Evolutionary conservation across 2,113 vertebrate species (phyloP).

Genomic region (Poicephalus meyeri): DNA sequence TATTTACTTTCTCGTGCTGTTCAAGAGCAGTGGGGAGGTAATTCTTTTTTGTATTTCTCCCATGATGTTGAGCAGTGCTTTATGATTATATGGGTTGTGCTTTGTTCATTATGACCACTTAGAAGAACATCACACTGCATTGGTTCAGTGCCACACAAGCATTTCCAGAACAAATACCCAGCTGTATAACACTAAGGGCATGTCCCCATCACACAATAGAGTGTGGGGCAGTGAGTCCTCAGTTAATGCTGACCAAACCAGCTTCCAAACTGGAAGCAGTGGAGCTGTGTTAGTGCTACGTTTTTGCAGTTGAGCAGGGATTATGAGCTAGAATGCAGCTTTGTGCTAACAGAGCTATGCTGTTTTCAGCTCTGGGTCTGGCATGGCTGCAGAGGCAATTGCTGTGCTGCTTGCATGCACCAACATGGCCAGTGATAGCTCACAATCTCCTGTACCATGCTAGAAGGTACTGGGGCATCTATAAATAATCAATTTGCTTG

Average conservation of each 20-base stretch:
- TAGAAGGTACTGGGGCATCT: not conserved
- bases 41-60: slow-evolving; percentile 8
- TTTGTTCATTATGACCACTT: slow-evolving; percentile 17
- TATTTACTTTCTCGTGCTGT: slow-evolving; percentile 11
- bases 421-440: not conserved
- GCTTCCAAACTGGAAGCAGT: not conserved
- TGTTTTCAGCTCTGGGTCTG: not conserved
- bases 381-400: not conserved
- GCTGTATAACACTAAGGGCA: not conserved
- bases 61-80: not conserved
- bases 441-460: fast-evolving
- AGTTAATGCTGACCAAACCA: not conserved
- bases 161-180: slow-evolving; percentile 1
- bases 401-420: not conserved
- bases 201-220: not conserved
- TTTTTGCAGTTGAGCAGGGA: not conserved
- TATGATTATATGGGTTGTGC: not conserved
- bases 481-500: not conserved
- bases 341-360: not conserved
- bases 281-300: not conserved
- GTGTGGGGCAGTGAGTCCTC: not conserved
- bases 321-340: not conserved
- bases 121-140: not conserved
- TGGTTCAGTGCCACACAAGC: not conserved
- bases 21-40: not conserved